Conservation (phyloP, 2,113 vertebrate genomes). For the Lathamus discolor region DNA sequence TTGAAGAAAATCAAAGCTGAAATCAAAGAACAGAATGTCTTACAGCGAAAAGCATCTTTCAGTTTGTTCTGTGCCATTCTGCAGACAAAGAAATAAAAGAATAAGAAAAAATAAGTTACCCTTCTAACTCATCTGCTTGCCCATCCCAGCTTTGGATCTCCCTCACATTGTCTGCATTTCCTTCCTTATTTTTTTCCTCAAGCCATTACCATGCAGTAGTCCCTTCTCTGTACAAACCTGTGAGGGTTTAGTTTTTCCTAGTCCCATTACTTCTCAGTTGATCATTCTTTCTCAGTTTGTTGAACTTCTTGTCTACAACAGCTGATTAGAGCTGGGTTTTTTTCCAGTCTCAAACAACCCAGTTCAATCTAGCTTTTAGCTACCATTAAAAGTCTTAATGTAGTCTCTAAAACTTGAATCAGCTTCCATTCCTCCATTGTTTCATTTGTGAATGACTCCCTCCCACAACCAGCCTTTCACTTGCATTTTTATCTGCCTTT, state of each 20-base stretch:
- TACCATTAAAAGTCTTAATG: neutral
- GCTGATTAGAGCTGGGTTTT: neutral
- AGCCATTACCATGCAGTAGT: neutral
- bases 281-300: neutral
- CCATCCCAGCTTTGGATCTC: neutral
- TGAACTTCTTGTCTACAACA: neutral
- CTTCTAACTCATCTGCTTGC: neutral
- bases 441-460: neutral
- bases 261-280: neutral
- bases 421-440: neutral
- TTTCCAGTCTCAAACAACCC: neutral
- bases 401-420: neutral
- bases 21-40: constrained; percentile 44
- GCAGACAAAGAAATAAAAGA: constrained; percentile 32
- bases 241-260: neutral
- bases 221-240: fast-evolving
- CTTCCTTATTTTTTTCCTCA: neutral
- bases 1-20: constrained; percentile 57
- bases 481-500: neutral
- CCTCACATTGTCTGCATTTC: neutral
- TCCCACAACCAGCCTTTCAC: neutral
- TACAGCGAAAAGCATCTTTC: constrained; percentile 5
- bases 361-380: neutral
- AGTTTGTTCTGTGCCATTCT: neutral
- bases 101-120: neutral